Percentiles rank a stretch among this genome's conserved stretches.
These are phyloP conservation scores for Eublepharis macularius DNA, from an alignment of 2,113 vertebrate species.

Conservation along the genomic window DNA sequence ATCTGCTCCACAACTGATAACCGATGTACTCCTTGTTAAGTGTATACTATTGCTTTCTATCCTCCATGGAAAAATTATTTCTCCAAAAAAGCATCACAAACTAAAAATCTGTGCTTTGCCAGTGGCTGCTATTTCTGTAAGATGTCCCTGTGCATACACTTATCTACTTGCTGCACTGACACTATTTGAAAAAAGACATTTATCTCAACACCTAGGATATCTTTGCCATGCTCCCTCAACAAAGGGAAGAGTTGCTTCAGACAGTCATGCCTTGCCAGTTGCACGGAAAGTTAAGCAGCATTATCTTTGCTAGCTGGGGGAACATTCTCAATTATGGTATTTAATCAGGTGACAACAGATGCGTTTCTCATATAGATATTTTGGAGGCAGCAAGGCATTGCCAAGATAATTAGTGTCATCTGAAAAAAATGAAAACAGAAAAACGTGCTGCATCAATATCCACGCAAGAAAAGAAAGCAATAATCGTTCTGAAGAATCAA, in stretches of 20 bases:
- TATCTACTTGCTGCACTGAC: conserved; percentile 15
- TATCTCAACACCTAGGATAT: conserved; percentile 3
- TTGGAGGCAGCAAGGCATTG: background rate
- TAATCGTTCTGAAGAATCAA: too few species aligned
- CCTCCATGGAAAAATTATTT: background rate
- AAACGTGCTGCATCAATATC: background rate
- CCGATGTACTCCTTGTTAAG: background rate
- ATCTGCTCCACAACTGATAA: background rate
- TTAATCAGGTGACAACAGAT: conserved; percentile 1
- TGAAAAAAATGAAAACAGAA: background rate
- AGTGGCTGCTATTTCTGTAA: background rate
- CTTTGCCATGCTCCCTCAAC: background rate
- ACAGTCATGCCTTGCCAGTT: conserved; percentile 3
- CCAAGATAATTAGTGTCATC: background rate
- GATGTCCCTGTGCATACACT: background rate
- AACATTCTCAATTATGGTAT: background rate
- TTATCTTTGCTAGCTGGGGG: conserved; percentile 2
- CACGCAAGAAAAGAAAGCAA: background rate
- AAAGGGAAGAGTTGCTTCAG: background rate
- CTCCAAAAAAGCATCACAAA: background rate
- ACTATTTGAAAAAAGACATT: background rate
- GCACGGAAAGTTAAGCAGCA: background rate
- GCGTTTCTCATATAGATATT: background rate
- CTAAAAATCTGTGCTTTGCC: background rate
- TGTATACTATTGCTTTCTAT: background rate